Evolutionary conservation across 2,113 vertebrate genomes (phyloP).

Genomic region (Chroicocephalus ridibundus): DNA sequence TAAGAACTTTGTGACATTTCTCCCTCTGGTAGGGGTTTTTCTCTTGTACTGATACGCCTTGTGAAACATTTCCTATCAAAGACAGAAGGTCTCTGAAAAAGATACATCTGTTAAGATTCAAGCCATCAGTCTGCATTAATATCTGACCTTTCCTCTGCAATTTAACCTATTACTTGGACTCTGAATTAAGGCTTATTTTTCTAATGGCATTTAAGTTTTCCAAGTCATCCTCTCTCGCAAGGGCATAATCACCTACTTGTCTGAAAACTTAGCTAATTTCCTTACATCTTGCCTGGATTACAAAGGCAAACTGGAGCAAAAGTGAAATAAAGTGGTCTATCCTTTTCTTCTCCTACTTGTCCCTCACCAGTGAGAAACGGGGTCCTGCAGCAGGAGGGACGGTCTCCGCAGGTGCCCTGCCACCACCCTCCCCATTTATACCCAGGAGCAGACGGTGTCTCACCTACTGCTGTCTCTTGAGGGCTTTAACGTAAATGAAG

Average conservation of each 20-base stretch:
- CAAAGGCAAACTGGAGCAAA: background rate
- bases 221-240: background rate
- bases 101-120: background rate
- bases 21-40: rapidly evolving
- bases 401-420: background rate
- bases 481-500: background rate
- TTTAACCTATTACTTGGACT: background rate
- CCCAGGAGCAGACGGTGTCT: background rate
- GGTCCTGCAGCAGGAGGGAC: background rate
- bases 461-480: background rate
- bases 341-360: background rate
- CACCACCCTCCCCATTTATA: background rate
- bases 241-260: background rate
- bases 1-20: background rate
- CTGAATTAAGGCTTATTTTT: background rate
- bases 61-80: background rate
- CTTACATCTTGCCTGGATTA: background rate
- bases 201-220: background rate
- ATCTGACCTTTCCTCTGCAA: background rate
- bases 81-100: background rate
- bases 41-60: background rate
- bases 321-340: background rate
- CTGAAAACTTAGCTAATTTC: background rate
- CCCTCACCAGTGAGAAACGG: background rate
- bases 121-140: background rate